Conservation (phyloP, 2,113 vertebrate species). For the Balaenoptera acutorostrata region DNA sequence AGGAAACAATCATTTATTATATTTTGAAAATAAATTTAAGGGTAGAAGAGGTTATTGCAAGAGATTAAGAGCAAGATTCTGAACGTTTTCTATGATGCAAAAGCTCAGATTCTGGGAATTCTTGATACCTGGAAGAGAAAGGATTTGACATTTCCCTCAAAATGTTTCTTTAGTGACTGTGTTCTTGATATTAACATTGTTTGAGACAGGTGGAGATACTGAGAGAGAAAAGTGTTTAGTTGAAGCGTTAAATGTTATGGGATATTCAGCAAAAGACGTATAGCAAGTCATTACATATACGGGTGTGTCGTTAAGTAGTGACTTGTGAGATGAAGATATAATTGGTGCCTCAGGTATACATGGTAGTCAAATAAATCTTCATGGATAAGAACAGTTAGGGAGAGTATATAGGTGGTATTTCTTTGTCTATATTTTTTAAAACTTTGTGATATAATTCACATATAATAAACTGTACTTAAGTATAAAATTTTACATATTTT, state of each 20-base stretch:
- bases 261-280: not conserved
- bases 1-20: not conserved
- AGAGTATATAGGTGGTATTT: not conserved
- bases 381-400: not conserved
- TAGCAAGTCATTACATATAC: not conserved
- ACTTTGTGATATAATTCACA: not conserved
- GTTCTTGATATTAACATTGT: not conserved
- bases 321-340: not conserved
- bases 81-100: not conserved
- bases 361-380: not conserved
- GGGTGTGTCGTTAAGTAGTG: not conserved
- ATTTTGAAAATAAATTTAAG: not conserved
- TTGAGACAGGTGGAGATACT: not conserved
- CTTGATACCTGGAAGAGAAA: not conserved
- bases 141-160: not conserved
- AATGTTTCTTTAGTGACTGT: not conserved
- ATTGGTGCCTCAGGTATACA: not conserved
- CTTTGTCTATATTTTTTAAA: not conserved
- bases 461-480: not conserved
- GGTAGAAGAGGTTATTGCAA: not conserved
- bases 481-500: not conserved
- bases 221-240: not conserved
- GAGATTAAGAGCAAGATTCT: not conserved
- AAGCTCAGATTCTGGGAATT: not conserved
- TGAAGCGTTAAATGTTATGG: not conserved